Percentiles rank a stretch among this genome's conserved stretches.
phyloP scores from a whole-genome alignment of 2,113 vertebrate genomes.

The Eulemur rufifrons region DNA sequence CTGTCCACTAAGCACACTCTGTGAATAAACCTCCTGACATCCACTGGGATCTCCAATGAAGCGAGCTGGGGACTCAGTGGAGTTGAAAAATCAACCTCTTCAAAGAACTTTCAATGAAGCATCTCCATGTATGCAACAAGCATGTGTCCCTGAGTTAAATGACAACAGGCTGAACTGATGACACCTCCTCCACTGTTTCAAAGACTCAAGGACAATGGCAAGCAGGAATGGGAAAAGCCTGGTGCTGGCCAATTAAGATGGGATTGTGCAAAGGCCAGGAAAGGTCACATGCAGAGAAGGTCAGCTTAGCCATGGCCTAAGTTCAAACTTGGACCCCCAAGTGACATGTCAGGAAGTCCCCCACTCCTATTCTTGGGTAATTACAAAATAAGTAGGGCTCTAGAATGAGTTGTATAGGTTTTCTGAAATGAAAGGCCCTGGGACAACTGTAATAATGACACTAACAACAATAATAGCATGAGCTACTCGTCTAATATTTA shows the following conservation, averaged over 20 bases:
- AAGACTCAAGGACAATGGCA: constrained; percentile 55
- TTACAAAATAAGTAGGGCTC: constrained; percentile 10
- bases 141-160: constrained; percentile 46
- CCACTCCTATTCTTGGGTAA: constrained; percentile 4
- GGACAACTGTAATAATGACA: background rate
- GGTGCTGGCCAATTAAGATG: constrained; percentile 46
- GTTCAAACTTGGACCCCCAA: constrained; percentile 57
- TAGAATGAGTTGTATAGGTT: background rate
- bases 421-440: constrained; percentile 35
- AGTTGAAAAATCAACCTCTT: constrained; percentile 47
- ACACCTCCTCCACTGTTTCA: constrained; percentile 17
- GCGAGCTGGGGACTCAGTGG: background rate
- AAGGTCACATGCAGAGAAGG: constrained; percentile 45
- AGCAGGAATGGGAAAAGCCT: constrained; percentile 36
- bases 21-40: background rate
- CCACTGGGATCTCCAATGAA: background rate
- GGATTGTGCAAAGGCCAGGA: constrained; percentile 56
- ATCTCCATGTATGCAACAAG: background rate
- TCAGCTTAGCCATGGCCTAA: constrained; percentile 24
- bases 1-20: background rate
- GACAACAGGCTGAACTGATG: constrained; percentile 59
- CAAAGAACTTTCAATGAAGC: constrained; percentile 44
- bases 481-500: background rate
- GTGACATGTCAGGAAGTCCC: constrained; percentile 51
- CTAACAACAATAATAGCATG: background rate